phyloP scores from a whole-genome alignment of 2,888 invertebrate species.

The Cosmopolites sordidus region DNA sequence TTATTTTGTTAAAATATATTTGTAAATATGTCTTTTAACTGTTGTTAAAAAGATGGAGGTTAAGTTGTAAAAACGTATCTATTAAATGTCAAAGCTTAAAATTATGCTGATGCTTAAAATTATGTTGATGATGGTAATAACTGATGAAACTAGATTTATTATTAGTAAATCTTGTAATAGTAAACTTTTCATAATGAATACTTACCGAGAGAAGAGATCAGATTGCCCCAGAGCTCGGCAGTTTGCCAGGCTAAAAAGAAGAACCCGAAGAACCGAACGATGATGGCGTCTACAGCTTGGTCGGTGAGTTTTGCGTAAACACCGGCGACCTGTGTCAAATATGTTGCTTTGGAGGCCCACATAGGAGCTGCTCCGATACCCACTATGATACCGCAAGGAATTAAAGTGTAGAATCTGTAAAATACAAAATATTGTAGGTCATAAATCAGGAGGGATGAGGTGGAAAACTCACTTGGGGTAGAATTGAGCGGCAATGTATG shows the following conservation, averaged over 20 bases:
- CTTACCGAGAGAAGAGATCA: constrained; percentile 88
- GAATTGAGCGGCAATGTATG: constrained; percentile 93
- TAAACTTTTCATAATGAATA: too few species aligned
- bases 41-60: too few species aligned
- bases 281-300: constrained; percentile 84
- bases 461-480: constrained; percentile 64
- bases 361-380: constrained; percentile 95
- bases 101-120: too few species aligned
- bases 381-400: constrained; percentile 64
- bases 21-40: too few species aligned
- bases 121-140: too few species aligned
- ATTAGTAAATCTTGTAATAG: too few species aligned
- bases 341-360: constrained; percentile 99
- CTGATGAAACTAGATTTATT: too few species aligned
- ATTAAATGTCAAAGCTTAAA: too few species aligned
- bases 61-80: too few species aligned
- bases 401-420: constrained; percentile 25
- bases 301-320: constrained; percentile 85
- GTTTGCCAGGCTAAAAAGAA: constrained; percentile 98
- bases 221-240: constrained; percentile 93
- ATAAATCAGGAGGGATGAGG: too few species aligned
- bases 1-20: too few species aligned
- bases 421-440: too few species aligned
- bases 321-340: constrained; percentile 90
- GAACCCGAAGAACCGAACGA: constrained; percentile 96